phyloP scores from a whole-genome alignment of 2,888 invertebrate species.

The Disparrhopalites patrizii region DNA sequence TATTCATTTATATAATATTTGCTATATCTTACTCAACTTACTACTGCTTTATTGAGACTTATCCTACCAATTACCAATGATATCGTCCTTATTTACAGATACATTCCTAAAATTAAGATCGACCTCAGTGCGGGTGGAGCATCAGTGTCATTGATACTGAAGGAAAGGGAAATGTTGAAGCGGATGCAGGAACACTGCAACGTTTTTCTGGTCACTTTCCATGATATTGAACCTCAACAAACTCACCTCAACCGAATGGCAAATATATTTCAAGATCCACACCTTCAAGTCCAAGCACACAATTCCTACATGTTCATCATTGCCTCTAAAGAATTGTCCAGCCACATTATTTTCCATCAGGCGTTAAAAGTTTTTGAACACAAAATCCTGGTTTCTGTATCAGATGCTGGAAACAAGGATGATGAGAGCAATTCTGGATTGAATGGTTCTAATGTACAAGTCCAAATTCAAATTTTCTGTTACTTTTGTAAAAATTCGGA shows the following conservation, averaged over 20 bases:
- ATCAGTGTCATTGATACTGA: no score
- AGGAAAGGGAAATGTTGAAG: not conserved
- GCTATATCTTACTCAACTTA: no score
- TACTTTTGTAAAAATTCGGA: slow-evolving; percentile 38
- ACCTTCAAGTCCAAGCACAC: slow-evolving; percentile 16
- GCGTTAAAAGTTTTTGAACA: slow-evolving; percentile 36
- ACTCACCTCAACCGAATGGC: not conserved
- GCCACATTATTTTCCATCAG: slow-evolving; percentile 14
- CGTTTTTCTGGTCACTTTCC: slow-evolving; percentile 30
- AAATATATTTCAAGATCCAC: slow-evolving; percentile 19
- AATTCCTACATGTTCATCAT: slow-evolving; percentile 23
- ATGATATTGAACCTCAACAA: slow-evolving; percentile 5
- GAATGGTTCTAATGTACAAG: not conserved
- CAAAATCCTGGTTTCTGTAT: slow-evolving; percentile 25
- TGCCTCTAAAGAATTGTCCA: not conserved
- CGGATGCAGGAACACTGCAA: slow-evolving; percentile 36
- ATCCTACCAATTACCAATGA: no score
- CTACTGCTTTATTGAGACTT: no score
- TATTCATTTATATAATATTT: no score
- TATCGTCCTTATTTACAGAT: no score
- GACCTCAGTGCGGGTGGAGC: no score
- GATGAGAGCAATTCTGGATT: not conserved
- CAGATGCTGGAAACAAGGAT: not conserved
- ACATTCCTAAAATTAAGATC: no score
- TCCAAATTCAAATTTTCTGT: slow-evolving; percentile 30